Evolutionary conservation across 1,140 invertebrate genomes (phyloP).

Genomic region (Acromyrmex echinatior): DNA sequence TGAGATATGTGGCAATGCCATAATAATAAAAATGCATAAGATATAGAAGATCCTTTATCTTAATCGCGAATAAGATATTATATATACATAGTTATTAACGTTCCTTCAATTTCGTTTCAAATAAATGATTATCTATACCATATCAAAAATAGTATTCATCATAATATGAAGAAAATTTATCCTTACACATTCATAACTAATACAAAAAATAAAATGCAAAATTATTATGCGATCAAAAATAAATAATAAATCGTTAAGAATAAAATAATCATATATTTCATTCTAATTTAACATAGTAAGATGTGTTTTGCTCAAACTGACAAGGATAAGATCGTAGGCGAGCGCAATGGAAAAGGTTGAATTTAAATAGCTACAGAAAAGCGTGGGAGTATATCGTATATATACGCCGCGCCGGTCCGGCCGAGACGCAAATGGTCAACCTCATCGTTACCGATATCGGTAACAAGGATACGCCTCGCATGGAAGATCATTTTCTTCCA

Average conservation of each 20-base stretch:
- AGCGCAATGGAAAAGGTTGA: slow-evolving; percentile 21
- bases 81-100: neutral
- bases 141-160: neutral
- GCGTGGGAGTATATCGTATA: slow-evolving; percentile 71
- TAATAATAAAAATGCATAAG: slow-evolving; percentile 7
- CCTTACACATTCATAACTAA: neutral
- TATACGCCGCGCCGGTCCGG: slow-evolving; percentile 22
- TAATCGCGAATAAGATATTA: neutral
- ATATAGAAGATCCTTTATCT: slow-evolving; percentile 6
- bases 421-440: slow-evolving; percentile 68
- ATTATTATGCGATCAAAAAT: neutral
- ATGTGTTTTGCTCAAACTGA: slow-evolving; percentile 2
- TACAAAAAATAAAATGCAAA: neutral
- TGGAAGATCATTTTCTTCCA: slow-evolving; percentile 70
- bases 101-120: neutral
- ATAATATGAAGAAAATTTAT: neutral
- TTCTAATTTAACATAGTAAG: slow-evolving; percentile 11
- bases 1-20: neutral
- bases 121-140: neutral
- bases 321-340: slow-evolving; percentile 50
- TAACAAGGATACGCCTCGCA: slow-evolving; percentile 74
- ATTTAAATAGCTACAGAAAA: slow-evolving; percentile 63
- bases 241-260: neutral
- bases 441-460: slow-evolving; percentile 77
- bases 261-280: slow-evolving; percentile 3